phyloP scores from a whole-genome alignment of 2,888 invertebrate genomes.

The Perithous albicinctus region DNA sequence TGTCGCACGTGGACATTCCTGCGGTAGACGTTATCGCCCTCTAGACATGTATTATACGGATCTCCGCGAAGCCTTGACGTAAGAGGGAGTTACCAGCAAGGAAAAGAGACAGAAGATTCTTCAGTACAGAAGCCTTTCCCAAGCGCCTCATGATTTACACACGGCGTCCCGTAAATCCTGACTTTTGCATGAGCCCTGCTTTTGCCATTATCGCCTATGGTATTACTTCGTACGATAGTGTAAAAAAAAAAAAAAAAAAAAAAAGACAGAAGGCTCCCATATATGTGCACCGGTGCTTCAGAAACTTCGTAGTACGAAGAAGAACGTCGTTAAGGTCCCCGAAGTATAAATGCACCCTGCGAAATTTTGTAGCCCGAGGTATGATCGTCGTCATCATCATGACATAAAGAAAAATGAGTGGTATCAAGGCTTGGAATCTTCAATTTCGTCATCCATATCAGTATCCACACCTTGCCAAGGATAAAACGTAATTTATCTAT shows the following conservation, averaged over 20 bases:
- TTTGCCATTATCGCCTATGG: slow-evolving; percentile 57
- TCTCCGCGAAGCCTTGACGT: slow-evolving; percentile 2
- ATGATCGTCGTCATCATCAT: neutral
- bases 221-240: slow-evolving; percentile 31
- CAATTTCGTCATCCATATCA: slow-evolving; percentile 2
- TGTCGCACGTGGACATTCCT: slow-evolving; percentile 64
- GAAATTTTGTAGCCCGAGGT: slow-evolving; percentile 12
- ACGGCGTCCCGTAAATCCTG: slow-evolving; percentile 65
- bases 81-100: neutral
- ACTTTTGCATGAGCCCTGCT: slow-evolving; percentile 32
- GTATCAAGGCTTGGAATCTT: slow-evolving; percentile 17
- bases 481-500: slow-evolving; percentile 15
- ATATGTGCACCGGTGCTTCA: neutral
- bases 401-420: slow-evolving; percentile 40
- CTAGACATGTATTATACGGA: slow-evolving; percentile 39
- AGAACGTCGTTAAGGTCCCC: slow-evolving; percentile 31
- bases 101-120: neutral
- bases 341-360: neutral
- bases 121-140: slow-evolving; percentile 56
- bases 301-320: slow-evolving; percentile 24
- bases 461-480: slow-evolving; percentile 30
- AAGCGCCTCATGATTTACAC: slow-evolving; percentile 65
- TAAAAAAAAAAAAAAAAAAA: no score
- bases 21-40: slow-evolving; percentile 44
- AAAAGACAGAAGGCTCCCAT: no score